phyloP scores from a whole-genome alignment of 1,140 invertebrate species.

The Lethrus apterus region DNA sequence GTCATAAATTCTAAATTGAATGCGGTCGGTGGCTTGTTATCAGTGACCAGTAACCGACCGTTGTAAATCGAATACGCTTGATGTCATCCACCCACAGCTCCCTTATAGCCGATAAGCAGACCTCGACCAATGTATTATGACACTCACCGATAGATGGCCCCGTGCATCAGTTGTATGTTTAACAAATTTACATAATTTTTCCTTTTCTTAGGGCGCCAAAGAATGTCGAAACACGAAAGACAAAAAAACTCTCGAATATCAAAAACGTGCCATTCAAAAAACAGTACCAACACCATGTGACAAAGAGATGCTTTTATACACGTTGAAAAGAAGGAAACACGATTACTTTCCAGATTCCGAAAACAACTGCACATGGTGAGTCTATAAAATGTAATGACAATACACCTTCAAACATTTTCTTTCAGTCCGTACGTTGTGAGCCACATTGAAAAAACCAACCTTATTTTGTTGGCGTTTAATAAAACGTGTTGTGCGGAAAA shows the following conservation, averaged over 20 bases:
- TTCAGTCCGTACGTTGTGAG: constrained; percentile 72
- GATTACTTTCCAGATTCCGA: not conserved
- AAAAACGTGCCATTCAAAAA: constrained; percentile 37
- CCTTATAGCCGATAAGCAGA: too few species aligned
- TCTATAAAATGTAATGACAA: too few species aligned
- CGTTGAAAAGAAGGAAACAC: constrained; percentile 35
- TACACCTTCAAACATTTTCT: constrained; percentile 14
- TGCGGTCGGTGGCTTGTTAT: too few species aligned
- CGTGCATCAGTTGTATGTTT: too few species aligned
- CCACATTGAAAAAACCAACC: constrained; percentile 71
- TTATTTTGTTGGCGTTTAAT: constrained; percentile 74
- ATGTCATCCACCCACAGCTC: too few species aligned
- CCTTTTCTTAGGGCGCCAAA: not conserved
- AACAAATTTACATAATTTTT: not conserved
- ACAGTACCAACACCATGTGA: constrained; percentile 73
- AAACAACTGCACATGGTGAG: not conserved
- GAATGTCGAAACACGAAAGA: constrained; percentile 1
- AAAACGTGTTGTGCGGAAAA: constrained; percentile 45
- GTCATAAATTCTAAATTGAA: too few species aligned
- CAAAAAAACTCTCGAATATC: constrained; percentile 22
- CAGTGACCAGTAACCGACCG: too few species aligned
- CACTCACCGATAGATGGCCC: too few species aligned
- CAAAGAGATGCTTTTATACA: constrained; percentile 49
- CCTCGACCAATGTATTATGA: too few species aligned
- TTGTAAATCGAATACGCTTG: too few species aligned